Evolutionary conservation across 1,140 invertebrate genomes (phyloP).

Genomic region (Aphaenogaster rudis): DNA sequence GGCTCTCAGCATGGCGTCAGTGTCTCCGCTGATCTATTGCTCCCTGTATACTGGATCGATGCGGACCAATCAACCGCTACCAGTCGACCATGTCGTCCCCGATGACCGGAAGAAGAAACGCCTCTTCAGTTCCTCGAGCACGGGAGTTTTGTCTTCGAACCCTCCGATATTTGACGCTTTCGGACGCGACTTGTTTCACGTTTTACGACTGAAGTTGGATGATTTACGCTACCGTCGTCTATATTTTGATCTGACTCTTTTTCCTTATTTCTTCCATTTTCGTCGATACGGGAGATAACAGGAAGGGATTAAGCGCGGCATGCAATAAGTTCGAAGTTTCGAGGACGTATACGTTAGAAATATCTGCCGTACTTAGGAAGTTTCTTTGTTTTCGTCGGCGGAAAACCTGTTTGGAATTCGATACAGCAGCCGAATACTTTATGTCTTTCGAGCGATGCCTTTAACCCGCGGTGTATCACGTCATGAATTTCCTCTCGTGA

Average conservation of each 20-base stretch:
- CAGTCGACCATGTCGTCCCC: slow-evolving; percentile 65
- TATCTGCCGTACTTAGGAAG: slow-evolving; percentile 60
- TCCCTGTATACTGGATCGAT: slow-evolving; percentile 75
- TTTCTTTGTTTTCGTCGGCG: slow-evolving; percentile 62
- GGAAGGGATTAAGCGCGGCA: slow-evolving; percentile 52
- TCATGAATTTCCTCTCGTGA: slow-evolving; percentile 54
- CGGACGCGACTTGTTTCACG: slow-evolving; percentile 45
- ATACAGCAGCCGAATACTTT: slow-evolving; percentile 58
- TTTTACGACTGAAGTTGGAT: slow-evolving; percentile 45
- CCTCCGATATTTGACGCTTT: slow-evolving; percentile 49
- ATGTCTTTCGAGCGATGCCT: slow-evolving; percentile 54
- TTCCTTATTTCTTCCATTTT: background rate
- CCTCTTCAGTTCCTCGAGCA: slow-evolving; percentile 61
- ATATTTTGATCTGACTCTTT: slow-evolving; percentile 6
- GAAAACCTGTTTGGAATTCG: slow-evolving; percentile 64
- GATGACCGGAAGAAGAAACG: slow-evolving; percentile 72
- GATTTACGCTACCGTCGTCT: slow-evolving; percentile 46
- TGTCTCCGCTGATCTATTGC: slow-evolving; percentile 76
- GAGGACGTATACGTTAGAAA: slow-evolving; percentile 48
- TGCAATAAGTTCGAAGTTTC: slow-evolving; percentile 56
- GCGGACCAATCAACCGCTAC: slow-evolving; percentile 76
- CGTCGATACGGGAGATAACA: slow-evolving; percentile 35
- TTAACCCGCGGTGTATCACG: slow-evolving; percentile 60
- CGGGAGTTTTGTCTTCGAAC: slow-evolving; percentile 58
- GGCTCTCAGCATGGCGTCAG: slow-evolving; percentile 72